phyloP scores from a whole-genome alignment of 1,140 invertebrate species.

The Ladona fulva region DNA sequence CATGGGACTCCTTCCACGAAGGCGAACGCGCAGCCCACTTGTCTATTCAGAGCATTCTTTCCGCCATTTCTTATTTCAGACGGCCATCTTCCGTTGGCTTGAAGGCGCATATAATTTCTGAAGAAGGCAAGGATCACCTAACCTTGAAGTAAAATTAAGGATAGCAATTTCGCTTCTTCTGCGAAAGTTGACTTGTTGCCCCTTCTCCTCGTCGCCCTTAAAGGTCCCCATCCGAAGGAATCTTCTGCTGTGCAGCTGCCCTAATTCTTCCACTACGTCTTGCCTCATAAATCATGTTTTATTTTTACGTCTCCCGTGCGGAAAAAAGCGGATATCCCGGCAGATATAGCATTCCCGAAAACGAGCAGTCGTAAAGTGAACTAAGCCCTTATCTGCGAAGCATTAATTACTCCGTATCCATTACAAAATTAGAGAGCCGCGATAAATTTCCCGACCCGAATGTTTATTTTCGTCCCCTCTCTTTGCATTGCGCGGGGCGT shows the following conservation, averaged over 20 bases:
- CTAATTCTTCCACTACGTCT: not conserved
- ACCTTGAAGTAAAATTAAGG: too few relatives aligned
- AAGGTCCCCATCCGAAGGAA: not conserved
- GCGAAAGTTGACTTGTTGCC: too few relatives aligned
- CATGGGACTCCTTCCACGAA: too few relatives aligned
- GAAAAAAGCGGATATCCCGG: not conserved
- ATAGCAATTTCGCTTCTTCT: too few relatives aligned
- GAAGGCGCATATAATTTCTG: too few relatives aligned
- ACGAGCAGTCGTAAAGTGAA: not conserved
- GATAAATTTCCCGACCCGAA: not conserved
- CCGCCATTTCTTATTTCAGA: too few relatives aligned
- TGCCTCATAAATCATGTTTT: not conserved
- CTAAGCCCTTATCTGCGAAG: not conserved
- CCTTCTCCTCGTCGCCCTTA: too few relatives aligned
- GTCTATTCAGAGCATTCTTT: too few relatives aligned
- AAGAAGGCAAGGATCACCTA: too few relatives aligned
- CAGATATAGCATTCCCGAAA: not conserved
- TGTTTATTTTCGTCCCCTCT: not conserved
- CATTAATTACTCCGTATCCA: not conserved
- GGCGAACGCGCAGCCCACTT: too few relatives aligned
- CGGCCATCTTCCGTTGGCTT: too few relatives aligned
- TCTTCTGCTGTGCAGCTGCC: not conserved
- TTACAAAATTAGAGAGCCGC: not conserved
- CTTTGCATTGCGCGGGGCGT: not conserved
- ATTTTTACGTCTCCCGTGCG: not conserved